Percentiles rank a stretch among this genome's conserved stretches.
These are phyloP conservation scores for Sinella curviseta DNA, from an alignment of 1,140 invertebrate genomes.

Conservation along the genomic window DNA sequence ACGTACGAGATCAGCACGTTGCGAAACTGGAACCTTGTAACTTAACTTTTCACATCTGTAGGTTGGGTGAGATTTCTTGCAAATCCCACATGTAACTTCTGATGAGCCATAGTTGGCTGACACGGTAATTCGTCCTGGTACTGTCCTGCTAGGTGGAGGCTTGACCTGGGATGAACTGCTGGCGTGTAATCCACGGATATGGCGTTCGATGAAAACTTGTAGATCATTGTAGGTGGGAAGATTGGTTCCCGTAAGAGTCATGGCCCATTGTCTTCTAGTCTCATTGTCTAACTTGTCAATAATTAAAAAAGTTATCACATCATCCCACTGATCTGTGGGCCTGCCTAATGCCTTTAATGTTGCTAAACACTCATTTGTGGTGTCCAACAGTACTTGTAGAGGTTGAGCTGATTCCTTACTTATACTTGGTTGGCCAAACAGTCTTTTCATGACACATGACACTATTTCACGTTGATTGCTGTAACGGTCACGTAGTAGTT, in stretches of 20 bases:
- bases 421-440: neutral
- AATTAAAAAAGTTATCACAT: neutral
- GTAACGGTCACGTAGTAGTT: neutral
- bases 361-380: neutral
- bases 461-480: conserved; percentile 6
- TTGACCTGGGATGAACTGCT: neutral
- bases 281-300: conserved; percentile 23
- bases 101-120: neutral
- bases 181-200: neutral
- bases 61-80: neutral
- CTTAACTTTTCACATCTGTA: neutral
- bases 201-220: neutral
- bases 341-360: neutral
- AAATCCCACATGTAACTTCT: neutral
- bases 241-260: neutral
- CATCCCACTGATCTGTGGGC: conserved; percentile 12
- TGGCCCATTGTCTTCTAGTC: conserved; percentile 16
- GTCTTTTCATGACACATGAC: neutral
- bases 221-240: conserved; percentile 9
- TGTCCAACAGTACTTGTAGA: too few species aligned
- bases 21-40: neutral
- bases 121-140: neutral
- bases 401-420: neutral
- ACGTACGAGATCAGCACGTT: neutral
- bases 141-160: neutral